Base-by-base conservation (phyloP, 2,113 vertebrate genomes). In the Nerophis ophidion region DNA sequence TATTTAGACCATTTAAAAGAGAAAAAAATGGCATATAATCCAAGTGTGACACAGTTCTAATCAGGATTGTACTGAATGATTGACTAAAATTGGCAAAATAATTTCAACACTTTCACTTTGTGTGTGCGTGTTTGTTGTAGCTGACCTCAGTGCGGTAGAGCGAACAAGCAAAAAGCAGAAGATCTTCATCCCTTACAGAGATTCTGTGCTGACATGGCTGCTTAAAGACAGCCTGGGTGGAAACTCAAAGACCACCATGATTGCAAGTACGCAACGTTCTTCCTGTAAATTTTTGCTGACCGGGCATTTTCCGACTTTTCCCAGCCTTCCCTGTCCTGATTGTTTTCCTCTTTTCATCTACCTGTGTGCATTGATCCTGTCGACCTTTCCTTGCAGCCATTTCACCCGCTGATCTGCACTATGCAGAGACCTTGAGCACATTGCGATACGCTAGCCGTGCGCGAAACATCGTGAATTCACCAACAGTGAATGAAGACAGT, bases 171-270 rank as follows among this genome's bases (percentile, higher is more conserved):
- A 70, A 77, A 96, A 92, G 90, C 95, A 93, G 89, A 95, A 93
- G 89, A 87, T 93, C 77, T 98, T 98, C 83, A 93, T 99, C 88
- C 95, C 95, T 84, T 98, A 98, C 86, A 92, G 95, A 79, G 93
- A 98, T 86, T 98, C 96, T 1, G 93, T 97, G 75, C 92, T 99
- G 81, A 99, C 97, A 13, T 97, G 97, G 95, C 88, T 98, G 2
- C 90, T 99, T 51, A 98, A 97, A 88, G 95, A 99, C 83, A 98
- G 95, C 82, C 91, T 99, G 70, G 95, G 95, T 81, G 97, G 96
- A 89, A 99, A 98, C 90, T 92, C 93, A 47, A 92, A 93, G 87
- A 99, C 97, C 15, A 94, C 97, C 57, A 96, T 98, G 93, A 95
- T 98, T 79, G 94, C 96, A 65, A 97, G 96, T 98, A 83, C 50